Evolutionary conservation across 1,140 invertebrate genomes (phyloP).

Genomic region (Drosophila dunni): DNA sequence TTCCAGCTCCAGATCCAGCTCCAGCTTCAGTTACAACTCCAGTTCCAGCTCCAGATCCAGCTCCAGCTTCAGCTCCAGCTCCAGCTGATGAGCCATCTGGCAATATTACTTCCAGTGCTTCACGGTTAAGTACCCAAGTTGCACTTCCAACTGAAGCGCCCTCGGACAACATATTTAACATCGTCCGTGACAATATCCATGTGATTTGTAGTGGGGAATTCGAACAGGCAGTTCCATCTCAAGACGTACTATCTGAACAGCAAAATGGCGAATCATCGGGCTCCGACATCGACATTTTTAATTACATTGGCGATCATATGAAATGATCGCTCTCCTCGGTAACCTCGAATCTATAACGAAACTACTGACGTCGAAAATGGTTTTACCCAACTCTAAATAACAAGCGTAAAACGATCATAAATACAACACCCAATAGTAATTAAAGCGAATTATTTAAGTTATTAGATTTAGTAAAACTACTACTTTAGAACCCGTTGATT

Average conservation of each 20-base stretch:
- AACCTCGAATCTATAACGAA: not conserved
- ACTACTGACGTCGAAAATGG: no score
- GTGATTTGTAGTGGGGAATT: not conserved
- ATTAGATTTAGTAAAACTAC: no score
- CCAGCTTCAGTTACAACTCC: no score
- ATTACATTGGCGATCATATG: not conserved
- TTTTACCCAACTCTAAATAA: no score
- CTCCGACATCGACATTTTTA: not conserved
- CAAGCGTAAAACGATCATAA: no score
- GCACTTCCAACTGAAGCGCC: not conserved
- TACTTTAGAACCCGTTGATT: no score
- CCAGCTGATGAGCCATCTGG: not conserved
- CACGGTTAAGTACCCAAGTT: not conserved
- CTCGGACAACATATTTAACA: not conserved
- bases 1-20: no score
- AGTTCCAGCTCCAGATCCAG: not conserved
- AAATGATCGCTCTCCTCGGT: not conserved
- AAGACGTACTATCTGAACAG: not conserved
- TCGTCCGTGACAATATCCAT: not conserved
- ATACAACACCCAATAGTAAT: no score
- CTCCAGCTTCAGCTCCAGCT: not conserved
- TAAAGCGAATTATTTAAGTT: no score
- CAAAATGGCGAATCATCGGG: not conserved
- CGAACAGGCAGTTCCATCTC: not conserved
- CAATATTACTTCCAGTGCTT: no score